These are phyloP conservation scores for Columba guinea DNA, from an alignment of 2,797 vertebrate species.

Conservation along the genomic window DNA sequence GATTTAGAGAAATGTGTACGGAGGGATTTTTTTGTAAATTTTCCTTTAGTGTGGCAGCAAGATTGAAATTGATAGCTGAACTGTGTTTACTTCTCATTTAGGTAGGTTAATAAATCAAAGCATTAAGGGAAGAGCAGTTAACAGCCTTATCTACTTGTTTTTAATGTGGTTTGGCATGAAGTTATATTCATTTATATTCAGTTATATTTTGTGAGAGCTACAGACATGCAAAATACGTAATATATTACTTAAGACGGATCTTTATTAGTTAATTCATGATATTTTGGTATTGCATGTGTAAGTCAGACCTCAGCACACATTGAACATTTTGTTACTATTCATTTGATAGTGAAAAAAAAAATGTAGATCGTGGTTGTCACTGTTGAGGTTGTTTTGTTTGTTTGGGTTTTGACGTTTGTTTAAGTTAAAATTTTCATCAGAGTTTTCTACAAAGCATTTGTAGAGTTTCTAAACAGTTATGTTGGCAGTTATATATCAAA, in stretches of 20 bases:
- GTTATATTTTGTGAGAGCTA: neutral
- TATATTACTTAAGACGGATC: neutral
- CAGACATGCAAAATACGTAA: neutral
- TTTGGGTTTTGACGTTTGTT: too few species aligned
- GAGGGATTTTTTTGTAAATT: neutral
- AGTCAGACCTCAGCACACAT: neutral
- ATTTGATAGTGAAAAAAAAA: neutral
- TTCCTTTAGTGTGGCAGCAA: neutral
- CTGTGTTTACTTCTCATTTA: neutral
- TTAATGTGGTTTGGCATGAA: too few species aligned
- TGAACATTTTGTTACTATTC: neutral
- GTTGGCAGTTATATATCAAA: neutral
- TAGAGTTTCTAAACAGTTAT: neutral
- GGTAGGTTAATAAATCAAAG: neutral
- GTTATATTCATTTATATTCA: too few species aligned
- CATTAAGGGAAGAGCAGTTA: neutral
- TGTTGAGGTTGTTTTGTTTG: too few species aligned
- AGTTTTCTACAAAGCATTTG: neutral
- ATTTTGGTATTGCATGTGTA: neutral
- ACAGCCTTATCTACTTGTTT: neutral
- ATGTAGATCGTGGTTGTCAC: too few species aligned
- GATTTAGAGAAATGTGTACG: neutral
- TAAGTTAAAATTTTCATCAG: neutral
- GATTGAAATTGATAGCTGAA: neutral
- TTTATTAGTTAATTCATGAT: neutral